Evolutionary conservation across 2,113 vertebrate genomes (phyloP), one percentile per base, ranked within the genome.

Genomic region (Cavia porcellus): DNA sequence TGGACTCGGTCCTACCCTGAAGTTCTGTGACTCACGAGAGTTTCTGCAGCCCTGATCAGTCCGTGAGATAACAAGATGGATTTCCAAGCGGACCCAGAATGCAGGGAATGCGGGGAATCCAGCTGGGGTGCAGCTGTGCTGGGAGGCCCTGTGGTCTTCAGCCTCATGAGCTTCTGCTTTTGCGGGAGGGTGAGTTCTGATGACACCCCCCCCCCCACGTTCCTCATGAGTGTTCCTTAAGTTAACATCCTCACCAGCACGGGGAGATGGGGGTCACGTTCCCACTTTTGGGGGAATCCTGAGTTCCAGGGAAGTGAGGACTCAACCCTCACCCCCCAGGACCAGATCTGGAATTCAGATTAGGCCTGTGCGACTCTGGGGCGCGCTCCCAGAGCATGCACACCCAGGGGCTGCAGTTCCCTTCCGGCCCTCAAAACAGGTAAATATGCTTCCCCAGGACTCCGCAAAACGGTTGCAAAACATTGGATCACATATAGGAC

Each of bases 271-370:
- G 55, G 9, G 2, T 62, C 57, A 30, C 5, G 1, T 3, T 24
- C 30, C 25, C 17, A 47, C 15, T 50, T 50, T n/a, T 32, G 32
- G 45, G 94, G 42, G 77, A 57, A 25, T 10, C 1, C 42, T 14
- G 62, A 32, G 47, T 59, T 62, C 92, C 59, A 12, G 90, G 0
- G 50, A 7, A 52, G 50, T 32, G 25, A 72, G 22, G 30, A 87
- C 72, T 70, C 88, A 59, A 1, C 38, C 64, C 90, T 35, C 89
- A 35, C 59, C 90, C 38, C 89, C 30, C 59, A 64, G 92, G 28
- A 80, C 83, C 57, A 24, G 82, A 22, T 77, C 70, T 75, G 95
- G 86, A 80, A 94, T 89, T 89, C 59, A 79, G 14, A 68, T 47
- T 32, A 25, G 45, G 32, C 38, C 55, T 30, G 12, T 15, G 66